Evolutionary conservation across 2,797 vertebrate genomes (phyloP), one percentile per base, ranked within the genome.

Genomic region (Epinephelus malabaricus): DNA sequence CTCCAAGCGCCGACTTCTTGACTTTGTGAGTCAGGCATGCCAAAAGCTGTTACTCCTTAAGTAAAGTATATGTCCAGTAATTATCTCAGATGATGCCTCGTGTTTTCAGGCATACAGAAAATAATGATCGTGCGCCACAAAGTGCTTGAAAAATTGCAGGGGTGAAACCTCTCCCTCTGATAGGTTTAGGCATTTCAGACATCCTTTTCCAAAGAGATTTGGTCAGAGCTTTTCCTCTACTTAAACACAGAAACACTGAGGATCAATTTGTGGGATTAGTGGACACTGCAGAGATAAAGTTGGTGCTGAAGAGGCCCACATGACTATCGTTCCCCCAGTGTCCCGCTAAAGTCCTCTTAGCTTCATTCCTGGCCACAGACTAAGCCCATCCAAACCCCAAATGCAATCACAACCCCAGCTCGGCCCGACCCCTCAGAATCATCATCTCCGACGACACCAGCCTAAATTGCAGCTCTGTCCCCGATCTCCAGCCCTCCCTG

Each of bases 191-290:
- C 86, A 90, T 90, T 85, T 88, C 85, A 85, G 87, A 92, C 87
- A 74, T 80, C 82, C 82, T 81, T 85, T 89, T 88, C 88, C 86
- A 89, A 79, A 86, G 88, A 92, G 82, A 89, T 85, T 82, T 82
- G 79, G 78, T 83, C 84, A 63, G 46, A 85, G 86, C 84, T 63
- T 71, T 88, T 81, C 73, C 78, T 84, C 83, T 76, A 82, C 85
- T 86, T 87, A 82, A 91, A 85, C 85, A 82, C 71, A 92, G 80
- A 92, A 82, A 86, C 85, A 89, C 81, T 83, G 79, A 86, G 89
- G 89, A 89, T 89, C 89, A 92, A 90, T 93, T 90, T 92, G 85
- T 71, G 84, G 92, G 92, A 93, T 93, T 93, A 94, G 89, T 80
- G 88, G 87, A 89, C 89, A 81, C 76, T 84, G 83, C 73, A 71